These are phyloP conservation scores for Polylopha cassiicola DNA, from an alignment of 2,888 invertebrate species.

Conservation along the genomic window DNA sequence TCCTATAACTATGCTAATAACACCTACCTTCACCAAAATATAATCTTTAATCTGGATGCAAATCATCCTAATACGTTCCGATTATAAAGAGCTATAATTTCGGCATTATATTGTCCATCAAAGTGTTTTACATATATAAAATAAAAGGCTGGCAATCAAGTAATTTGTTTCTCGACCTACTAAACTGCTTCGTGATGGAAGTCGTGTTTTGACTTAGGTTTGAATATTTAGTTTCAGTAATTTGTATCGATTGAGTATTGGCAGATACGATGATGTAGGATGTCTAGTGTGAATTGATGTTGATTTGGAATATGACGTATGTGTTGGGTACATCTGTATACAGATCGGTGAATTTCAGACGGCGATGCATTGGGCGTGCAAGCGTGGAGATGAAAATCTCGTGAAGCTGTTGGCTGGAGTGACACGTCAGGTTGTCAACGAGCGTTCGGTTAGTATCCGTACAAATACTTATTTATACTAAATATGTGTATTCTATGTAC, in stretches of 20 bases:
- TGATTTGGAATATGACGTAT: no score
- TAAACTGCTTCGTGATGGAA: conserved; percentile 65
- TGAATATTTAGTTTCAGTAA: conserved; percentile 49
- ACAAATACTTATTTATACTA: no score
- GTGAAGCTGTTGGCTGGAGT: conserved; percentile 95
- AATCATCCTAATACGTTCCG: conserved; percentile 75
- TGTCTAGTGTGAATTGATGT: no score
- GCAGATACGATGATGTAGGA: not conserved
- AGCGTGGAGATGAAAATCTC: conserved; percentile 93
- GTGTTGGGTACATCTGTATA: conserved; percentile 18
- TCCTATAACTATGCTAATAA: conserved; percentile 75
- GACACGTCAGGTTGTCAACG: conserved; percentile 87
- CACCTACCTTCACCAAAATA: conserved; percentile 72
- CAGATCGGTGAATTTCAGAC: conserved; percentile 80
- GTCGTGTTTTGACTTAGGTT: conserved; percentile 54
- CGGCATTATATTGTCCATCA: conserved; percentile 76
- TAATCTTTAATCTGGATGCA: conserved; percentile 76
- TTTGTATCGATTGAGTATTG: conserved; percentile 37
- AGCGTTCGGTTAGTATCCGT: conserved; percentile 84
- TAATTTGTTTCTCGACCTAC: conserved; percentile 73
- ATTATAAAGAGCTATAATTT: conserved; percentile 75
- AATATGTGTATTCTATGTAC: no score
- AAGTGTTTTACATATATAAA: conserved; percentile 74
- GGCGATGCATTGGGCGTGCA: conserved; percentile 97
- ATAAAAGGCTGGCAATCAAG: conserved; percentile 71